A percentile compares a stretch with the other conserved stretches of the same genome.
phyloP scores from a whole-genome alignment of 2,113 vertebrate genomes.

The Indicator maculatus region DNA sequence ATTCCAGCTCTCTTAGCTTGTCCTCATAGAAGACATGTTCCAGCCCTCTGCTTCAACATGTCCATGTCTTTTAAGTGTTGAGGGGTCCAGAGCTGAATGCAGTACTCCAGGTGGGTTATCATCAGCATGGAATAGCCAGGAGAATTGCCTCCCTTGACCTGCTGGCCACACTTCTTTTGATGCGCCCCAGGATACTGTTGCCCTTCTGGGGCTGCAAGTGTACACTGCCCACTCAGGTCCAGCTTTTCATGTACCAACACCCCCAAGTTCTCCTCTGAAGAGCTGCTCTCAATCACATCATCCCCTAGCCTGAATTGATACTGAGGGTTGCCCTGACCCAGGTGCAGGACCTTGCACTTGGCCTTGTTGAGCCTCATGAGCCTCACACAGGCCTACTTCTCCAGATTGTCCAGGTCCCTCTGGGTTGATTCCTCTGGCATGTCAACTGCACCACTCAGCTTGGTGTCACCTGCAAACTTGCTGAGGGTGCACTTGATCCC shows the following conservation, averaged over 20 bases:
- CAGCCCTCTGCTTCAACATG: too few species aligned
- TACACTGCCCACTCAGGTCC: neutral
- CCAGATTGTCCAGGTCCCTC: rapidly evolving
- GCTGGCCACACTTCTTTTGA: too few species aligned
- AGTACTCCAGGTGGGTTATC: too few species aligned
- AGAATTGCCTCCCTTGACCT: too few species aligned
- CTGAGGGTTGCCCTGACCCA: neutral
- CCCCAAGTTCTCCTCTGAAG: neutral
- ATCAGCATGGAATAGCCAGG: too few species aligned
- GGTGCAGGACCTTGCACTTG: neutral
- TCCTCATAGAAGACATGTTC: too few species aligned
- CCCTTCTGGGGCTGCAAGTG: neutral
- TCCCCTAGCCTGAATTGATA: neutral
- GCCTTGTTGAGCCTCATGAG: neutral
- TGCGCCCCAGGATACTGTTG: too few species aligned
- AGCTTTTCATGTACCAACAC: neutral
- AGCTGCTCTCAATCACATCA: neutral
- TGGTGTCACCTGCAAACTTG: neutral
- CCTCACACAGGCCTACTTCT: neutral
- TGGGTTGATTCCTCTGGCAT: neutral
- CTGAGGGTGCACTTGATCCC: neutral
- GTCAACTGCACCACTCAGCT: neutral
- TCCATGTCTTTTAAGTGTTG: too few species aligned
- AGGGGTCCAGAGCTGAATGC: too few species aligned
- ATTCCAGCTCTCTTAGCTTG: neutral